phyloP scores from a whole-genome alignment of 2,113 vertebrate genomes.

The Campylomormyrus tamandua region DNA sequence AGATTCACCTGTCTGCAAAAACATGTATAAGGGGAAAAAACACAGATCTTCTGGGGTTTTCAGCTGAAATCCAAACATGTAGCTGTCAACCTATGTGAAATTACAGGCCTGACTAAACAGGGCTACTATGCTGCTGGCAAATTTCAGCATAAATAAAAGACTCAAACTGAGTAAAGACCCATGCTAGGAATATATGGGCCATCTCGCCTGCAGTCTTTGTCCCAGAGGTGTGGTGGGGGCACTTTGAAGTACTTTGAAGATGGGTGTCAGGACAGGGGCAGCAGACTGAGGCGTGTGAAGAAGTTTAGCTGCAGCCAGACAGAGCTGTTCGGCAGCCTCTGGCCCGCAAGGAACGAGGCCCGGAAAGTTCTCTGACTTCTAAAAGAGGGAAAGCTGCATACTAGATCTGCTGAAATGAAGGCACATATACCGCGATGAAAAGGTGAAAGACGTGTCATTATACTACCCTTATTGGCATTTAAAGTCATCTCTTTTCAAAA shows the following conservation, averaged over 20 bases:
- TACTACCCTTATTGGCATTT: background rate
- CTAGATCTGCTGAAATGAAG: background rate
- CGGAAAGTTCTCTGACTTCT: background rate
- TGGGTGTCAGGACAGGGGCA: slow-evolving; percentile 53
- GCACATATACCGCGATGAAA: background rate
- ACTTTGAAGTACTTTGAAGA: slow-evolving; percentile 59
- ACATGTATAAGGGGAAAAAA: background rate
- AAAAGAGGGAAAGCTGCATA: background rate
- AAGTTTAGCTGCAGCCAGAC: slow-evolving; percentile 10
- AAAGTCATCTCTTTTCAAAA: background rate
- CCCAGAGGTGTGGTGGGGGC: slow-evolving; percentile 39
- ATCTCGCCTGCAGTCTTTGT: slow-evolving; percentile 42
- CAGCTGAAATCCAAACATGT: background rate
- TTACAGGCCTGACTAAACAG: background rate
- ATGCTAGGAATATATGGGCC: slow-evolving; percentile 51
- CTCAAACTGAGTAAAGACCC: slow-evolving; percentile 52
- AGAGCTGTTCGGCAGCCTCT: background rate
- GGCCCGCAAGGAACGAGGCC: background rate
- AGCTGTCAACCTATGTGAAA: background rate
- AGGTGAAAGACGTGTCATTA: background rate
- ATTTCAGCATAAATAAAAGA: slow-evolving; percentile 43
- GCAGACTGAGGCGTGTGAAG: slow-evolving; percentile 38
- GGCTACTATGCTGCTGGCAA: slow-evolving; percentile 22
- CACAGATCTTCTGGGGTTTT: background rate
- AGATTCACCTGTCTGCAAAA: background rate